phyloP scores from a whole-genome alignment of 2,888 invertebrate genomes.

The Diarsia brunnea region DNA sequence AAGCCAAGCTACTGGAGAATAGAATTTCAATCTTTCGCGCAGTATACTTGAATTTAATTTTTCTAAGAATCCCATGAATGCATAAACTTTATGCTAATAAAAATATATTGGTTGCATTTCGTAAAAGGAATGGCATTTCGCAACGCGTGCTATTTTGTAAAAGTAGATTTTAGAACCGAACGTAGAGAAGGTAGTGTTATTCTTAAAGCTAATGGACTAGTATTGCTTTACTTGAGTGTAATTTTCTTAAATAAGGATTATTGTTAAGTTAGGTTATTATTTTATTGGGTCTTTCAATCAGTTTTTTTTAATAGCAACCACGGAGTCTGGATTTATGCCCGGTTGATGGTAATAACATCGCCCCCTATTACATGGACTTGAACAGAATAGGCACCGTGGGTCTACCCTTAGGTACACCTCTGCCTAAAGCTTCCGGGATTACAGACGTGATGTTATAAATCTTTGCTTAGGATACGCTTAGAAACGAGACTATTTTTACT shows the following conservation, averaged over 20 bases:
- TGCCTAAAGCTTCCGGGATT: no score
- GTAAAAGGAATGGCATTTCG: neutral
- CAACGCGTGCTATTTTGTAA: neutral
- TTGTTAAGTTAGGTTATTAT: neutral
- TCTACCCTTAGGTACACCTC: no score
- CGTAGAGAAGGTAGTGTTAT: neutral
- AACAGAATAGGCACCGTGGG: no score
- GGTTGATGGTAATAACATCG: no score
- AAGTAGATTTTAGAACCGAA: neutral
- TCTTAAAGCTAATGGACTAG: neutral
- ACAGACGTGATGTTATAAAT: no score
- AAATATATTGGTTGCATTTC: constrained; percentile 50
- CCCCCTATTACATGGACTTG: no score
- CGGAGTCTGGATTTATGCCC: no score
- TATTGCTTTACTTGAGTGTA: neutral
- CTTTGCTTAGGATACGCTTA: neutral
- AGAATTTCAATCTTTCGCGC: constrained; percentile 61
- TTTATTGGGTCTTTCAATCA: no score
- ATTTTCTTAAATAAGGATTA: neutral
- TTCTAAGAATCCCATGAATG: constrained; percentile 37
- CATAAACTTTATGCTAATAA: constrained; percentile 47
- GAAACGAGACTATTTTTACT: neutral
- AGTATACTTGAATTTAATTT: constrained; percentile 41
- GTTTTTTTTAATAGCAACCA: no score
- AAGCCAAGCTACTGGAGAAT: constrained; percentile 32